Evolutionary conservation across 2,888 invertebrate species (phyloP).

Genomic region (Tolmerus cingulatus): DNA sequence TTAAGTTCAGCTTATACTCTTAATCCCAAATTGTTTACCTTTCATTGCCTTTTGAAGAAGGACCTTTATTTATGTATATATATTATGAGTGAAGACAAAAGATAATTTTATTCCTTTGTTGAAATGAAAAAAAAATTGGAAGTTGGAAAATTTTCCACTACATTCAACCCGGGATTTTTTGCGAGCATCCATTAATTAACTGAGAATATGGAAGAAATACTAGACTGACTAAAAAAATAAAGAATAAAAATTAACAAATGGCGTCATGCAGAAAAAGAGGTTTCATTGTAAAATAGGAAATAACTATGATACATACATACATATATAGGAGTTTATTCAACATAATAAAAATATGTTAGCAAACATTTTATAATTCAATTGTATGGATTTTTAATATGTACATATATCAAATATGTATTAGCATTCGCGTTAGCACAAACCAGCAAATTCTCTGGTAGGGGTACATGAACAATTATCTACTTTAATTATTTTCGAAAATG

Average conservation of each 20-base stretch:
- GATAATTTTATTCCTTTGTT: not conserved
- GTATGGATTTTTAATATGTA: no score
- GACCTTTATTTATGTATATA: not conserved
- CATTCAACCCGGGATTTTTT: not conserved
- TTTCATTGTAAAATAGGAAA: not conserved
- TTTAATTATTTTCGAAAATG: not conserved
- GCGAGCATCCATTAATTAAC: not conserved
- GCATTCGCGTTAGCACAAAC: not conserved
- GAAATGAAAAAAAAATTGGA: not conserved
- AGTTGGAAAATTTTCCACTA: not conserved
- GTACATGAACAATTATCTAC: not conserved
- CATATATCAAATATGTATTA: not conserved
- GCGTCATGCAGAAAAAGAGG: not conserved
- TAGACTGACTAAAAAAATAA: not conserved
- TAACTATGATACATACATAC: no score
- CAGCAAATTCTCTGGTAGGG: not conserved
- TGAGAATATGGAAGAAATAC: not conserved
- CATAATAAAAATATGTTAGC: no score
- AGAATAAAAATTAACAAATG: not conserved
- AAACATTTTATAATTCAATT: no score
- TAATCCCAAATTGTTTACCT: conserved; percentile 14
- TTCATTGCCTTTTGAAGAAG: not conserved
- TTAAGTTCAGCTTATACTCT: not conserved
- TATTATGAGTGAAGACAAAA: not conserved
- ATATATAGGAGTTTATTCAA: no score